Base-by-base conservation (phyloP, 2,888 invertebrate species). In the Celastrina argiolus region DNA sequence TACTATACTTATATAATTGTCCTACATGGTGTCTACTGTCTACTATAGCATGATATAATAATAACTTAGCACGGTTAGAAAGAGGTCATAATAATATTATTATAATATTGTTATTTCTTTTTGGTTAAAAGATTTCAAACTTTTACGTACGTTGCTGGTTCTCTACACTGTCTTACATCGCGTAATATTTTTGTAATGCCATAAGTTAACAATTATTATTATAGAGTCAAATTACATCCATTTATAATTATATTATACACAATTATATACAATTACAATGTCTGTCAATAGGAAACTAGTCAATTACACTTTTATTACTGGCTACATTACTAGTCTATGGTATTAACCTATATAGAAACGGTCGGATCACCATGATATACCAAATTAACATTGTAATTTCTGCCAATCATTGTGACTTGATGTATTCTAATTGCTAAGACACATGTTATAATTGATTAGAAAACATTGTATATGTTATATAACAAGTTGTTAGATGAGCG, bases 381-480 rank as follows among this genome's bases (percentile, higher is more conserved):
- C 8, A 45, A 3, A 51, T 51, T 51, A 51, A 51, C 51, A 12
- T 45, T 51, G 51, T 51, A 12, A 26, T 41, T 26, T 51, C 14
- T 51, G 22, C 51, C 22, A 51, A 51, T 51, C 51, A 51, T 16
- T 51, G 22, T 51, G 51, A 51, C 51, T 51, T 1, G 51, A 51
- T 22, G 22, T 51, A 22, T 26, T 26, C 22, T 51, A 51, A 51
- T 51, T 51, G 51, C 51, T 51, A 51, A 51, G 51, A 51, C 51
- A 51, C 51, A 51, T 51, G 51, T 26, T 51, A 22, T 51, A 51
- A 26, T 51, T 51, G 51, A 51, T 51, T 51, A 26, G 45, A 22
- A 51, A 51, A 51, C 51, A 14, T 51, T 51, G 51, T 51, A 14
- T 26, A 51, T 45, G 18, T 45, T 45, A 22, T 22, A 22, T 51